Percentiles rank a stretch among this genome's conserved stretches.
phyloP scores from a whole-genome alignment of 2,888 invertebrate species.

The Phengaris alcon region DNA sequence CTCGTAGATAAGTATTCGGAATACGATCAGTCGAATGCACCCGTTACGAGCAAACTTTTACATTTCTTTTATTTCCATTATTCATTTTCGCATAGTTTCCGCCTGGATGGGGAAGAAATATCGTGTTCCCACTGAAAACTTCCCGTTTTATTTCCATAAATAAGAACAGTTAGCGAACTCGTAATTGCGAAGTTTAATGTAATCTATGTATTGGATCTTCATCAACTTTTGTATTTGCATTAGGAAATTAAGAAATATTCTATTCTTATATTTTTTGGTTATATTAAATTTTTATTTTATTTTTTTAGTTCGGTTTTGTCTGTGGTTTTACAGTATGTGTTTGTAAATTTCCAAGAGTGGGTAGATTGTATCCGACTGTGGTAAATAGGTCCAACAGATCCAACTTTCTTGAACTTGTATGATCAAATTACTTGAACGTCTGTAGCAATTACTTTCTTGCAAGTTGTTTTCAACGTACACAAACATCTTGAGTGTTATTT shows the following conservation, averaged over 20 bases:
- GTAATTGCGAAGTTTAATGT: constrained; percentile 30
- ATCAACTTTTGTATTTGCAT: constrained; percentile 3
- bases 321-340: too few relatives aligned
- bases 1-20: constrained; percentile 14
- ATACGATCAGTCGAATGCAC: constrained; percentile 28
- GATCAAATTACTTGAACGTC: not conserved
- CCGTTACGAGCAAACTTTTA: constrained; percentile 26
- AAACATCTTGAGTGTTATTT: constrained; percentile 1
- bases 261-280: not conserved
- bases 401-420: not conserved
- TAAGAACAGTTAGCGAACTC: constrained; percentile 30
- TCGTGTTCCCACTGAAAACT: constrained; percentile 42
- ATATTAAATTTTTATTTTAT: too few relatives aligned
- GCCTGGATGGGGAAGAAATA: constrained; percentile 34
- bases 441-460: not conserved
- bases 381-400: too few relatives aligned
- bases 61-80: constrained; percentile 29
- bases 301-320: too few relatives aligned
- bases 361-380: too few relatives aligned
- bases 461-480: constrained; percentile 7
- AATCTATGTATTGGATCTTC: constrained; percentile 24
- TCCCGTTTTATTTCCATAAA: constrained; percentile 41
- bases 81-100: constrained; percentile 29
- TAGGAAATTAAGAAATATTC: constrained; percentile 1
- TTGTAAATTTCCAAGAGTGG: too few relatives aligned